Evolutionary conservation across 2,888 invertebrate genomes (phyloP), one percentile per base, ranked within the genome.

Genomic region (Pollenia angustigena): DNA sequence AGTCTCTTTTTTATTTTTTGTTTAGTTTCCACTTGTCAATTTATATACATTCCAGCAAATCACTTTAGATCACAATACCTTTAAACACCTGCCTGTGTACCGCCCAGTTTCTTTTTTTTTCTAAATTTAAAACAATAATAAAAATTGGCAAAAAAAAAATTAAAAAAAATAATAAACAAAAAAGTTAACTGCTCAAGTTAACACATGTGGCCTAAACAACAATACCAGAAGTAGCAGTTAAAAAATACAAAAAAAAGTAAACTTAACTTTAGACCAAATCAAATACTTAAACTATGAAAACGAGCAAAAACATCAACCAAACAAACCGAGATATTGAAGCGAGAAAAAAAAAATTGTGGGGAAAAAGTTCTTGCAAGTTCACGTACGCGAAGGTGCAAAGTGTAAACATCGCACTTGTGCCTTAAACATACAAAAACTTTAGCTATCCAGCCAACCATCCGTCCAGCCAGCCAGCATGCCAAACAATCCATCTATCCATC

Each of bases 351-450:
- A 74, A 40, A 14, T 4, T 16, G 52, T n/a, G 42, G 50, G 9
- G 48, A 58, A 48, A 74, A 78, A 72, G 56, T 68, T 85, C 52
- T 79, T 64, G 75, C 85, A 88, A 86, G 81, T 88, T 86, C 79
- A 81, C 79, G 85, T 86, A 88, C 88, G 88, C 60, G 79, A 86
- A 84, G 84, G 84, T 88, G 85, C 84, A 86, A 85, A 87, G 72
- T 82, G 86, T 85, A 88, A 82, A 87, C 83, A 83, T 83, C 76
- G 50, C 87, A 85, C 85, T 87, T 87, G 85, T 87, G 85, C 74
- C 85, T 81, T 32, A 56, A 78, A 81, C 48, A 84, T 48, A 72
- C 83, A 69, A 48, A 32, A 69, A 48, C 32, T 16, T 60, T 50
- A 79, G 56, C 14, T 64, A 84, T 66, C 40, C 75, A 81, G 50